These are phyloP conservation scores for Agrochola macilenta DNA, from an alignment of 2,888 invertebrate species.

Conservation along the genomic window DNA sequence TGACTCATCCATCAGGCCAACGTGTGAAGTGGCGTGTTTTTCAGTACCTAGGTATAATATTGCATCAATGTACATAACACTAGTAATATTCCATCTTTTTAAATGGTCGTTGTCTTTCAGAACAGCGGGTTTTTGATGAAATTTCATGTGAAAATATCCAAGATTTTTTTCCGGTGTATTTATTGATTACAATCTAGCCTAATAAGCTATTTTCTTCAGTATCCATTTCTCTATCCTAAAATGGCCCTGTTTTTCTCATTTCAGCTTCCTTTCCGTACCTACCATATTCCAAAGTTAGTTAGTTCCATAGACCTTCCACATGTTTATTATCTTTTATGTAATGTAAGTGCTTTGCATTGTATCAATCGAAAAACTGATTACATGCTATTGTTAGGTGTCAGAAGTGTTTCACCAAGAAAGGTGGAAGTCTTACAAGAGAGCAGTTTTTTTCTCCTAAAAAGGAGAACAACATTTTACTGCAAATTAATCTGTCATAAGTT, in stretches of 20 bases:
- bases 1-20: constrained; percentile 36
- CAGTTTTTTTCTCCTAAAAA: too few species aligned
- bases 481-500: constrained; percentile 4
- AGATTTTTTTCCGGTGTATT: too few species aligned
- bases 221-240: background rate
- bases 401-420: background rate
- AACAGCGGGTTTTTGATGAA: background rate
- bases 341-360: background rate
- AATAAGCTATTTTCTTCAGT: too few species aligned
- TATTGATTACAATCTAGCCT: too few species aligned
- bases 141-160: background rate
- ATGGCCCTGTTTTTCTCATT: background rate
- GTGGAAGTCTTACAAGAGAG: background rate
- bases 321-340: background rate
- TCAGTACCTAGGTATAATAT: constrained; percentile 14
- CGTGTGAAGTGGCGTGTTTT: constrained; percentile 49
- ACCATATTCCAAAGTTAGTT: background rate
- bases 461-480: background rate
- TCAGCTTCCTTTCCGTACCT: background rate
- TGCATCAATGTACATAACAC: constrained; percentile 8
- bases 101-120: background rate
- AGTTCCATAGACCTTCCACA: background rate
- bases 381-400: background rate
- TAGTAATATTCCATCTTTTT: constrained; percentile 4
- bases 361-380: background rate